Conservation (phyloP, 1,140 invertebrate species). For the Piezodorus guildinii region DNA sequence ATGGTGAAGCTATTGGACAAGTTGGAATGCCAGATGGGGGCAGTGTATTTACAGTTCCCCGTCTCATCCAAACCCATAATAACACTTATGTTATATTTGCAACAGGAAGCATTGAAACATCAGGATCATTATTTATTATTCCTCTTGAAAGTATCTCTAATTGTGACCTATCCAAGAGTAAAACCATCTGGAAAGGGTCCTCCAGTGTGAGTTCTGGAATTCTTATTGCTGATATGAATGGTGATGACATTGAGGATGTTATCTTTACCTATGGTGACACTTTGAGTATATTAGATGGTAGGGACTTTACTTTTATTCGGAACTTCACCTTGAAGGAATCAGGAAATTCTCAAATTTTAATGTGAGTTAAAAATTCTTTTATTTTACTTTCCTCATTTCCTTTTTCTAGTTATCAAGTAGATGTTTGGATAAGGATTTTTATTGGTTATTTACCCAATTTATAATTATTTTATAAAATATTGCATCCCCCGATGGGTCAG, state of each 20-base stretch:
- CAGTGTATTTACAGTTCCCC: slow-evolving; percentile 57
- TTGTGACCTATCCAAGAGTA: slow-evolving; percentile 1
- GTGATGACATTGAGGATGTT: slow-evolving; percentile 61
- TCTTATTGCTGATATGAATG: slow-evolving; percentile 61
- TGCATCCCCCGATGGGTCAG: no score
- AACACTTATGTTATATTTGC: slow-evolving; percentile 52
- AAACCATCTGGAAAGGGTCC: slow-evolving; percentile 13
- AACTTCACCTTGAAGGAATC: slow-evolving; percentile 17
- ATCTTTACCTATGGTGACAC: slow-evolving; percentile 57
- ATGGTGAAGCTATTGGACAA: slow-evolving; percentile 48
- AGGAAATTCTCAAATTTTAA: slow-evolving; percentile 18
- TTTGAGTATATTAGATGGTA: slow-evolving; percentile 42
- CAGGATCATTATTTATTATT: slow-evolving; percentile 55
- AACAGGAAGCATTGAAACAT: slow-evolving; percentile 60
- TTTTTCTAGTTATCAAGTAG: no score
- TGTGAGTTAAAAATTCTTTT: slow-evolving; percentile 21
- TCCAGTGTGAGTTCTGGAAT: slow-evolving; percentile 45
- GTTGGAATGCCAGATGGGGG: slow-evolving; percentile 55
- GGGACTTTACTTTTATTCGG: slow-evolving; percentile 22
- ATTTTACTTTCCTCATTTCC: not conserved
- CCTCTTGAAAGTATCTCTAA: slow-evolving; percentile 27
- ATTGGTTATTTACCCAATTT: no score
- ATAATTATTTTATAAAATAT: no score
- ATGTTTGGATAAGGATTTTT: no score
- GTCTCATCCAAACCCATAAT: slow-evolving; percentile 43